Evolutionary conservation across 2,888 invertebrate genomes (phyloP).

Genomic region (Lagria hirta): DNA sequence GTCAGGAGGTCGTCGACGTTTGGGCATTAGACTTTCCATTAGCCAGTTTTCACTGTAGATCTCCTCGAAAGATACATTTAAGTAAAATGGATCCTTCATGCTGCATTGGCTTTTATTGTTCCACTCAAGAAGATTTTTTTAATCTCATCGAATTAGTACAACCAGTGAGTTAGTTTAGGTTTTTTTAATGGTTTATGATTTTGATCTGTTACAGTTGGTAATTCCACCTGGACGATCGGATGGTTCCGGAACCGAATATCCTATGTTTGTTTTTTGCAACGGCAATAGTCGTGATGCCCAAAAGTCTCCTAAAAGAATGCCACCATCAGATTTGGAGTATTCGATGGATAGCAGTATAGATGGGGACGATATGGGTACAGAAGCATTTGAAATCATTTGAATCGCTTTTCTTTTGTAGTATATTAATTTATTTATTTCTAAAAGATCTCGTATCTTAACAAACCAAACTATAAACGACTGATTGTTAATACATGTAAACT

Average conservation of each 20-base stretch:
- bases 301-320: constrained; percentile 38
- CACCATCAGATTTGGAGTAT: constrained; percentile 46
- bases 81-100: constrained; percentile 91
- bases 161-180: constrained; percentile 56
- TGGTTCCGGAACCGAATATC: constrained; percentile 67
- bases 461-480: constrained; percentile 11
- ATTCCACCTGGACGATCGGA: constrained; percentile 33
- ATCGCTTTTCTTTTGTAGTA: constrained; percentile 3
- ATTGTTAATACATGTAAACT: constrained; percentile 13
- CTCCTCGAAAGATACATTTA: constrained; percentile 81
- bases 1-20: constrained; percentile 88
- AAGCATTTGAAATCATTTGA: constrained; percentile 72
- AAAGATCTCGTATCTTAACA: constrained; percentile 3
- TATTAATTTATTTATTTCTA: constrained; percentile 3
- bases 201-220: constrained; percentile 15
- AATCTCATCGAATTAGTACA: constrained; percentile 71
- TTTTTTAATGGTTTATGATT: too few relatives aligned
- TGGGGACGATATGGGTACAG: constrained; percentile 65
- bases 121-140: constrained; percentile 73
- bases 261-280: constrained; percentile 79
- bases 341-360: constrained; percentile 59
- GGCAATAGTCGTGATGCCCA: constrained; percentile 64
- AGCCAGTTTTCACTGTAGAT: constrained; percentile 81
- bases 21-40: constrained; percentile 76
- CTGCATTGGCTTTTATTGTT: constrained; percentile 86